These are phyloP conservation scores for Cheilosia impressa DNA, from an alignment of 2,888 invertebrate genomes.

Conservation along the genomic window DNA sequence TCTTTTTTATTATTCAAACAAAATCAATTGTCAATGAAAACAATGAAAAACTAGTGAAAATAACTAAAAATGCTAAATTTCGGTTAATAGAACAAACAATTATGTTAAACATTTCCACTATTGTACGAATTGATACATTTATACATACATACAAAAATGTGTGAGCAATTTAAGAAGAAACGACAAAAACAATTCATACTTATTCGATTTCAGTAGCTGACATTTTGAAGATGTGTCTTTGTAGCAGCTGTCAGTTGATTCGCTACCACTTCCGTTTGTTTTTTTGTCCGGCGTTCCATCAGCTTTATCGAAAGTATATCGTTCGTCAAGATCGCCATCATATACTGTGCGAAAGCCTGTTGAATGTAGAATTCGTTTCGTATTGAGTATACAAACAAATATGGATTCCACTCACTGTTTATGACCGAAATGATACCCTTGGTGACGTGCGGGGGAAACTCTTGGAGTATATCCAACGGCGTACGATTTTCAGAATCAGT, in stretches of 20 bases:
- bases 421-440: slow-evolving; percentile 94
- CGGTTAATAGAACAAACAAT: no score
- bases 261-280: not conserved
- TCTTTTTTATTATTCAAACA: not conserved
- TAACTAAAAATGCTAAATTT: not conserved
- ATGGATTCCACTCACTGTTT: slow-evolving; percentile 86
- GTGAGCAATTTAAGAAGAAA: not conserved
- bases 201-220: slow-evolving; percentile 5
- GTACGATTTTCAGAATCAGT: slow-evolving; percentile 92
- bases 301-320: slow-evolving; percentile 77
- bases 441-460: slow-evolving; percentile 94
- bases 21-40: not conserved
- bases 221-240: not conserved
- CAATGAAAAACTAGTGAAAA: not conserved
- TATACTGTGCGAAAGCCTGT: slow-evolving; percentile 81
- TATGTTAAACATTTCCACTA: no score
- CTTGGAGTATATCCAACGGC: slow-evolving; percentile 93
- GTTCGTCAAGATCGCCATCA: slow-evolving; percentile 86
- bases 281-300: slow-evolving; percentile 77
- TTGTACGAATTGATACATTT: not conserved
- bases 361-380: not conserved
- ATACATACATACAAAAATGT: not conserved
- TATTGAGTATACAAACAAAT: no score
- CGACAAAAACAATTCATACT: slow-evolving; percentile 32
- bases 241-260: not conserved